Evolutionary conservation across 2,113 vertebrate species (phyloP).

Genomic region (Ondatra zibethicus): DNA sequence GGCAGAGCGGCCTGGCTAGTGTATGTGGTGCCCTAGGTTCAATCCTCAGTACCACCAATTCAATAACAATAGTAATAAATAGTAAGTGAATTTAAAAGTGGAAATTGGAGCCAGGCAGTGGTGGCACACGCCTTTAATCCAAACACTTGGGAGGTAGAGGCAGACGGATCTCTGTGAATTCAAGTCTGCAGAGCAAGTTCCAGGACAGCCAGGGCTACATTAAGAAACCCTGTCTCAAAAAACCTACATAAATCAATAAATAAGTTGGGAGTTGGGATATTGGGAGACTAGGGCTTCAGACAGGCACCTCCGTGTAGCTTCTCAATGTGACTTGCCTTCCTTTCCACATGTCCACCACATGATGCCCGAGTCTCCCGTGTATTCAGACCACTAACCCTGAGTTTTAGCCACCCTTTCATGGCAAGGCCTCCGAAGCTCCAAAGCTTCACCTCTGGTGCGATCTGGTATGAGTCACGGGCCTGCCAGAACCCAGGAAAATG

Average conservation of each 20-base stretch:
- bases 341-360: not conserved
- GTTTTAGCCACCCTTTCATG: not conserved
- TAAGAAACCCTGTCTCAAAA: too few species aligned
- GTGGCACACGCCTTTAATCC: too few species aligned
- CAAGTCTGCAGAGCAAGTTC: too few species aligned
- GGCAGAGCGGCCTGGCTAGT: not conserved
- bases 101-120: not conserved
- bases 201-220: too few species aligned
- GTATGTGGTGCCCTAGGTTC: not conserved
- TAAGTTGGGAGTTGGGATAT: not conserved
- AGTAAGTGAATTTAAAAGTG: not conserved
- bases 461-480: not conserved
- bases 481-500: not conserved
- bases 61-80: too few species aligned
- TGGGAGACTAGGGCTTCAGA: not conserved
- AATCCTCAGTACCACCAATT: too few species aligned
- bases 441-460: not conserved
- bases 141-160: too few species aligned
- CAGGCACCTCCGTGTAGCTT: not conserved
- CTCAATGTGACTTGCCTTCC: not conserved
- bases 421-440: not conserved
- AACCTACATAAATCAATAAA: too few species aligned
- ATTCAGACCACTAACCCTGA: not conserved
- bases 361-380: not conserved
- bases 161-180: too few species aligned